Base-by-base conservation (phyloP, 2,797 vertebrate species). In the Cossypha dichroa region DNA sequence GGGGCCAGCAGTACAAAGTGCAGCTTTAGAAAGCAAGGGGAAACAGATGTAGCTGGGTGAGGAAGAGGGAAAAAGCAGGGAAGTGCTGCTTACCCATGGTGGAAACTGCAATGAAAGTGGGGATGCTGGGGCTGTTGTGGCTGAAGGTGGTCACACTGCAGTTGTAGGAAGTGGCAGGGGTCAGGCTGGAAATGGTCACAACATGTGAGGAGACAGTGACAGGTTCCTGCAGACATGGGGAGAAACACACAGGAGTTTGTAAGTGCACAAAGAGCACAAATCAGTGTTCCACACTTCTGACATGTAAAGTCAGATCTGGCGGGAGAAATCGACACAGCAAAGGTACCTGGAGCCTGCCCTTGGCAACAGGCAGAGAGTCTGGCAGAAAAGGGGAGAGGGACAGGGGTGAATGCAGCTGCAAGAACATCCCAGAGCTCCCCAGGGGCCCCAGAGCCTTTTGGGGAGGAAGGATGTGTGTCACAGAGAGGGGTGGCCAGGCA, bases 91-190 rank as follows among this genome's bases (percentile, higher is more conserved):
- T 97, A 99, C 99, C 99, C 90, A 98, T 97, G 13, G 99, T 99
- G 36, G 97, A 98, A 97, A 99, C 97, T 1, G 95, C 96, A 80
- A 99, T 98, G 98, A 98, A 99, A 0, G 98, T 97, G 0, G 99
- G 98, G 10, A 97, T 68, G 14, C 99, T 99, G 93, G 98, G 96
- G 26, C 98, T 99, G 92, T 98, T 97, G 96, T 99, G 99, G 97
- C 99, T 99, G 97, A 99, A 98, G 93, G 99, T 99, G 94, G 98
- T 99, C 87, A 99, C 98, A 0, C 98, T 99, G 93, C 99, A 99
- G 98, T 99, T 99, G 98, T 99, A 99, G 78, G 98, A 96, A 2
- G 98, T 99, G 40, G 98, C 98, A 2, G 99, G 99, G 36, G 87
- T 96, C 62, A 99, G 97, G 81, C 98, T 98, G 11, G 98, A 98